phyloP scores from a whole-genome alignment of 2,797 vertebrate genomes.

The Micrastur ruficollis region DNA sequence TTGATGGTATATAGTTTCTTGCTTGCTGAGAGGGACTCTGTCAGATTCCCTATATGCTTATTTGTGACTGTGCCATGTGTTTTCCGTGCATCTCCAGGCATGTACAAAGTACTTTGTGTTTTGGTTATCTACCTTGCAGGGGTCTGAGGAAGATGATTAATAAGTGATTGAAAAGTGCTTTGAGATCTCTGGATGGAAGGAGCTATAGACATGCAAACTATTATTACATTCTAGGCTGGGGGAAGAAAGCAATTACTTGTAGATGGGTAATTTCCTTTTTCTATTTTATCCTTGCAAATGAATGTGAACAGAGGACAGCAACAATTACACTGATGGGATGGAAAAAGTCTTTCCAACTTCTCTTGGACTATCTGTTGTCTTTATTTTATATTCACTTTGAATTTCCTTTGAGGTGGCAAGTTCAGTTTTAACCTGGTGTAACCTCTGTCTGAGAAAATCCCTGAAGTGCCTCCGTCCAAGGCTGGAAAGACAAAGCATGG shows the following conservation, averaged over 20 bases:
- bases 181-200: not conserved
- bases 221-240: not conserved
- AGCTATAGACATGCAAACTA: not conserved
- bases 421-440: not conserved
- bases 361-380: not conserved
- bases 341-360: not conserved
- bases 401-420: not conserved
- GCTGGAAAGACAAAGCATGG: not conserved
- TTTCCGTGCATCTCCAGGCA: not conserved
- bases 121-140: not conserved
- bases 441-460: not conserved
- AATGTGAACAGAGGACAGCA: not conserved
- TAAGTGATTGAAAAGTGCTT: not conserved
- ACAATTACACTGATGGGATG: not conserved
- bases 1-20: not conserved
- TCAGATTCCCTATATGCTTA: not conserved
- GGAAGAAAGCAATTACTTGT: not conserved
- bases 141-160: not conserved
- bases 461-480: not conserved
- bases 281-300: not conserved
- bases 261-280: not conserved
- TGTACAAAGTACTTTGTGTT: not conserved
- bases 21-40: not conserved
- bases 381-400: not conserved
- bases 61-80: not conserved